Evolutionary conservation across 1,140 invertebrate species (phyloP).

Genomic region (Brachionus calyciflorus): DNA sequence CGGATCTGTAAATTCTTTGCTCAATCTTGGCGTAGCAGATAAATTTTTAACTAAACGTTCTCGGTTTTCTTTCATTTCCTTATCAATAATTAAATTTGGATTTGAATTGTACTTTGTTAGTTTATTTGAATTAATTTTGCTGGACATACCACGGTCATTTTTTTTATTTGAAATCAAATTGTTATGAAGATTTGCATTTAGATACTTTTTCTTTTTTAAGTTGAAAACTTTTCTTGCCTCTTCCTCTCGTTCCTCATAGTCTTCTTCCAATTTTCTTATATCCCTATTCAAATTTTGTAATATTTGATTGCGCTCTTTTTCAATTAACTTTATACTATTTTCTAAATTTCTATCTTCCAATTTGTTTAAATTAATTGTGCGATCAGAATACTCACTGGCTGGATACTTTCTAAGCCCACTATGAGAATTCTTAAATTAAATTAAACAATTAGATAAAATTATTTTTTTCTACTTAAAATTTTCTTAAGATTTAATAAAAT

Average conservation of each 20-base stretch:
- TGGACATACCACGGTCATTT: background rate
- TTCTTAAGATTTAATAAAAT: no score
- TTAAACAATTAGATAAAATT: background rate
- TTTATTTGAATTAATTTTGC: no score
- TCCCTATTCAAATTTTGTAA: background rate
- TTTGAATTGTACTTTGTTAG: no score
- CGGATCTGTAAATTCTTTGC: background rate
- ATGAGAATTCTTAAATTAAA: background rate
- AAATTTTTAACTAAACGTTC: no score
- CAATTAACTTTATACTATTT: background rate
- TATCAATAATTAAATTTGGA: no score
- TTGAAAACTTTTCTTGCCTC: background rate
- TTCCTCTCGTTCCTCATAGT: background rate
- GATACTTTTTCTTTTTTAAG: background rate
- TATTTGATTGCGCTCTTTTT: background rate
- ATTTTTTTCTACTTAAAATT: no score
- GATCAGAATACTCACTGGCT: conserved; percentile 13
- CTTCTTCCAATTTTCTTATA: background rate
- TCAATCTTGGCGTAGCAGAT: background rate
- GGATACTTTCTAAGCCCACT: background rate
- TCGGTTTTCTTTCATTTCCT: no score
- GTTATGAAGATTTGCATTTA: background rate
- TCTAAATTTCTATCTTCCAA: conserved; percentile 16
- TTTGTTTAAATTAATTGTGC: conserved; percentile 11
- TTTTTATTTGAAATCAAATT: background rate